These are phyloP conservation scores for Jaculus jaculus DNA, from an alignment of 2,113 vertebrate species.

Conservation along the genomic window DNA sequence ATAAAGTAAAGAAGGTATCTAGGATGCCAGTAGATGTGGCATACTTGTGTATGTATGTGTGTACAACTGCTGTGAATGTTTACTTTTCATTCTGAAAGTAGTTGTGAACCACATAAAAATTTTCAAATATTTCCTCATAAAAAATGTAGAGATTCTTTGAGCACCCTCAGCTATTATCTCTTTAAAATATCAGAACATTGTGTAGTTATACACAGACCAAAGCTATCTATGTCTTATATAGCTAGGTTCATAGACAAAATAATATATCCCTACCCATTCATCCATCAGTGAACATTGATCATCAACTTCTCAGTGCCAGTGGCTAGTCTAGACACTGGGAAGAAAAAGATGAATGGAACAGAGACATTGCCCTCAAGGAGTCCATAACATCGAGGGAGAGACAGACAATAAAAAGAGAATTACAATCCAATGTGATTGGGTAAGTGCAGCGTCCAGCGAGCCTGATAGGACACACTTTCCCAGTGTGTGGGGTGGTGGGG, in stretches of 20 bases:
- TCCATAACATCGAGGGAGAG: not conserved
- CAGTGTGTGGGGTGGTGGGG: not conserved
- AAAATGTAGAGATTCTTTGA: not conserved
- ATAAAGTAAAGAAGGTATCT: not conserved
- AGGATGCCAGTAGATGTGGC: not conserved
- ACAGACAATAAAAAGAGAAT: not conserved
- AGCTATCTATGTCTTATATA: not conserved
- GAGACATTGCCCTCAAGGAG: not conserved
- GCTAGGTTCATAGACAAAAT: not conserved
- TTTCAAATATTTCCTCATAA: not conserved
- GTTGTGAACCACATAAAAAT: not conserved
- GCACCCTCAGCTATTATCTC: not conserved
- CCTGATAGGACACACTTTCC: not conserved
- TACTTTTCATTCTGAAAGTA: slow-evolving; percentile 31
- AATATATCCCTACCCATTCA: not conserved
- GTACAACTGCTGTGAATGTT: not conserved
- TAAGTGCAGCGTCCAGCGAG: not conserved
- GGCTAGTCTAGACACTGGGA: not conserved
- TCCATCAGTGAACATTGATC: not conserved
- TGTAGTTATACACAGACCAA: not conserved
- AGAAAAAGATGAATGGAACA: not conserved
- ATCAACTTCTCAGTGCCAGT: not conserved
- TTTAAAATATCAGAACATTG: not conserved
- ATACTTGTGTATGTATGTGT: not conserved
- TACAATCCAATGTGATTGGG: not conserved